Evolutionary conservation across 1,140 invertebrate genomes (phyloP), one percentile per base, ranked within the genome.

Genomic region (Arion vulgaris): DNA sequence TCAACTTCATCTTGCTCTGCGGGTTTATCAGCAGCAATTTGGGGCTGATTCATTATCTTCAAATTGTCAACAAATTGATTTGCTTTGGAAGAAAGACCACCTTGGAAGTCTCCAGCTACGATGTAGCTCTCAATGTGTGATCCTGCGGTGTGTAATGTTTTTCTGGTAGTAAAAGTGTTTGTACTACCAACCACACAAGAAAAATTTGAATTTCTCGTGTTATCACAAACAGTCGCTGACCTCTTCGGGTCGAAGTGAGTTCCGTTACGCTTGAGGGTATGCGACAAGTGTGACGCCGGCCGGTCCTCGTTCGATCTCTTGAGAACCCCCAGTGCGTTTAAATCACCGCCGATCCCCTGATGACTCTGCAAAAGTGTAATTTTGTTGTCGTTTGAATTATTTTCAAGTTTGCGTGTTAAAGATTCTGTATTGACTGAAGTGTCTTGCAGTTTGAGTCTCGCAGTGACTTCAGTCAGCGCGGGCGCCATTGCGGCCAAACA

Each of bases 401-500:
- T 51, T 15, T 53, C 45, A 53, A 51, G 38, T 51, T 23, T 32
- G 9, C 32, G 13, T 53, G 74, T 13, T 19, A 68, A 26, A 34
- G 76, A 68, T 39, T 78, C 76, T 11, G 26, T 78, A 5, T 39
- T 57, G 39, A 53, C 74, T 23, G 62, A 41, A 38, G 80, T 36
- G 62, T 81, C 71, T 28, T 81, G 80, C 72, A 81, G 68, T 74
- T 74, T 72, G 36, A 81, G 68, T 45, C 80, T 69, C 69, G 80
- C 80, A 28, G 80, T 73, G n/a, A 66, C 80, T 66, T 81, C 80
- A 81, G 80, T 81, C 34, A 81, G 80, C 41, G 80, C 80, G 41
- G 80, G 80, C 74, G 80, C 80, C 80, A 81, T 81, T 81, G 80
- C 80, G 80, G 71, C 80, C 28, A 81, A 74, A 81, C 80, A 81